Base-by-base conservation (phyloP, 1,140 invertebrate genomes). In the Zophobas morio region DNA sequence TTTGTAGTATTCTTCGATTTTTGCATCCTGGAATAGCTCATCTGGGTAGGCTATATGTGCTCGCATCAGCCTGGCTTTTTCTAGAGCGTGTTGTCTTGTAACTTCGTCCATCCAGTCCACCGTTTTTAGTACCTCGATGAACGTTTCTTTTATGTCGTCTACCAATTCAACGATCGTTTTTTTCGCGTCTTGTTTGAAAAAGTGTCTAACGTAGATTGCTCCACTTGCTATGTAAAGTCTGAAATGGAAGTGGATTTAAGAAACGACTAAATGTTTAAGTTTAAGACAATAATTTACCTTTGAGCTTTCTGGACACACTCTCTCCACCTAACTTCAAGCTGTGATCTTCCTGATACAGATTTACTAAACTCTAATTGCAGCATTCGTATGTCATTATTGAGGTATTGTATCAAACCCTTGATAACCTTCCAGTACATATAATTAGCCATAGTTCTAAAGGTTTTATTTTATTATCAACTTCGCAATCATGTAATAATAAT, bases 31-130 rank as follows among this genome's bases (percentile, higher is more conserved):
- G 3, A 88, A 60, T 0, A 90, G 85, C 82, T 89, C 90, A 70
- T 88, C 86, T 5, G 88, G 86, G 78, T 88, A 88, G 3, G 83
- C 87, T 76, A 88, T 86, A 73, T 87, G 86, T 34, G 83, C 79
- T 36, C 83, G 83, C 80, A 89, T 88, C 20, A 81, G 81, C 37
- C 79, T 78, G 0, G 86, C 83, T 80, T 88, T 88, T 6, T 86
- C 81, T 20, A 84, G 75, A 46, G 87, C 87, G 4, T 81, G 78
- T 37, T 77, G 77, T 66, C 84, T 84, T 40, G 90, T 91, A 36
- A 86, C 84, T n/a, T 87, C 81, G 79, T 91, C 90, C 88, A 92
- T 91, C 91, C 91, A 92, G 34, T 88, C 86, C 32, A 88, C 86
- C 73, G 87, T 86, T 6, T 87, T 82, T 6, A 92, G 83, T 6